These are phyloP conservation scores for Pristionchus entomophagus DNA, from an alignment of 2,888 invertebrate species.

Conservation along the genomic window DNA sequence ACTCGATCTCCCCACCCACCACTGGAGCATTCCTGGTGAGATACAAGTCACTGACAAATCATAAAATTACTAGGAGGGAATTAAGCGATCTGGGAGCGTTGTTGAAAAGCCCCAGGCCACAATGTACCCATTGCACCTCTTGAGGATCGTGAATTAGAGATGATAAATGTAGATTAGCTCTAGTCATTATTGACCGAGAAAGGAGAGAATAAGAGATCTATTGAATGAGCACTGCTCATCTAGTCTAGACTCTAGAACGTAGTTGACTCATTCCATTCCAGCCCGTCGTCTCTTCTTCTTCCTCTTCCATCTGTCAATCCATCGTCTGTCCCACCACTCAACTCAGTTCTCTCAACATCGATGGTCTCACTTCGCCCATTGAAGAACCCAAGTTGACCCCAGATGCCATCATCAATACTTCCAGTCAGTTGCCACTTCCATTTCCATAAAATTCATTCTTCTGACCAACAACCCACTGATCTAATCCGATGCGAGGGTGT, in stretches of 20 bases:
- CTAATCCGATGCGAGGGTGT: too few relatives aligned
- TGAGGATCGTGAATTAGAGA: too few relatives aligned
- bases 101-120: too few relatives aligned
- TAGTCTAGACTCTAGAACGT: neutral
- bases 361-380: constrained; percentile 12
- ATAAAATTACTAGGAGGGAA: too few relatives aligned
- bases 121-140: neutral
- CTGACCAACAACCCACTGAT: too few relatives aligned
- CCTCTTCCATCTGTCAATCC: neutral
- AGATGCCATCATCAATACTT: constrained; percentile 43
- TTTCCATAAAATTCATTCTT: neutral
- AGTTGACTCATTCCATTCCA: neutral
- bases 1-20: neutral
- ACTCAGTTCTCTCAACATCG: constrained; percentile 44
- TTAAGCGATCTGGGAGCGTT: too few relatives aligned
- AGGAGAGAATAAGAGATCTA: too few relatives aligned
- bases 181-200: too few relatives aligned
- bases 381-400: constrained; percentile 47
- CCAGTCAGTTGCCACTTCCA: constrained; percentile 7
- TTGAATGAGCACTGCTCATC: neutral
- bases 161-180: too few relatives aligned
- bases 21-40: constrained; percentile 34
- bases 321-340: constrained; percentile 48
- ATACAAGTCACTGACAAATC: too few relatives aligned
- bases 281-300: constrained; percentile 10